Evolutionary conservation across 2,113 vertebrate genomes (phyloP).

Genomic region (Diadophis punctatus): DNA sequence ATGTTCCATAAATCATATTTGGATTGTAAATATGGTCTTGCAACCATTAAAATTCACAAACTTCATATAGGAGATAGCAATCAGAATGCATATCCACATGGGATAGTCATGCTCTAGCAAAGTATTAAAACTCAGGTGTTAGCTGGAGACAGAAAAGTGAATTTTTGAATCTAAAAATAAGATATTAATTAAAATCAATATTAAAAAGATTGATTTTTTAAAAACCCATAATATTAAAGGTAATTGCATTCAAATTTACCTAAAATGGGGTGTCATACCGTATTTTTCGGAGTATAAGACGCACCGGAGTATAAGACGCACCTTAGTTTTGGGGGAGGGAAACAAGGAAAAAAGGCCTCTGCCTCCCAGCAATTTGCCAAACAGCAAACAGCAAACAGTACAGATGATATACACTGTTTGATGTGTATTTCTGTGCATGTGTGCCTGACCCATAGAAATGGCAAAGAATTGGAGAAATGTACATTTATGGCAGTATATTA

Average conservation of each 20-base stretch:
- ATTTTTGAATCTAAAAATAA: neutral
- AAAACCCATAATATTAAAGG: neutral
- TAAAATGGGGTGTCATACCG: neutral
- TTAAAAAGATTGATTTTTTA: neutral
- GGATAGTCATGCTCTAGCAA: neutral
- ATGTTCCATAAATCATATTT: neutral
- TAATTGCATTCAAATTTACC: neutral
- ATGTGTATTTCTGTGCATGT: no score
- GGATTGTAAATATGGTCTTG: neutral
- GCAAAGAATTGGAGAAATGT: no score
- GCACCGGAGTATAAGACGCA: no score
- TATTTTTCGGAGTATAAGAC: no score
- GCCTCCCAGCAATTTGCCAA: no score
- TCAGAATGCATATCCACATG: neutral
- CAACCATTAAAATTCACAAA: neutral
- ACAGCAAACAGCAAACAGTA: no score
- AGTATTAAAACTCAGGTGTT: neutral
- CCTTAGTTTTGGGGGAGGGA: no score
- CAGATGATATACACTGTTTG: no score
- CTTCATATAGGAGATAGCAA: neutral
- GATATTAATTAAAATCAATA: neutral
- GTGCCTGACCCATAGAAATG: no score
- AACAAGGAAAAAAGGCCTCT: no score
- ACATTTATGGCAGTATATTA: no score
- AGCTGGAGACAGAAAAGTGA: neutral